phyloP scores from a whole-genome alignment of 2,113 vertebrate genomes.

The Lophochroa leadbeateri region DNA sequence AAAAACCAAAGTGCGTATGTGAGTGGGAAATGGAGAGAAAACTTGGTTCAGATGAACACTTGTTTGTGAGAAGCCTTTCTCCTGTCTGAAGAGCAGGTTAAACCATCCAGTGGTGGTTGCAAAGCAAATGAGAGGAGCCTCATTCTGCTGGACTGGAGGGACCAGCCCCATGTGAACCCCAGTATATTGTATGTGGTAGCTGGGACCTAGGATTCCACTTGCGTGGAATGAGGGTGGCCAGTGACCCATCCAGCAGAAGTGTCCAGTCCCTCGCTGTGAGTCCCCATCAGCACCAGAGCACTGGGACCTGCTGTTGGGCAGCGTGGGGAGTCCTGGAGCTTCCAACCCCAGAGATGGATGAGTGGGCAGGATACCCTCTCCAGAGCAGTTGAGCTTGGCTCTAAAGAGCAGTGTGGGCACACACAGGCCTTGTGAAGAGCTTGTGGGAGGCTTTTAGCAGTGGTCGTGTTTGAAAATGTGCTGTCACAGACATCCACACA shows the following conservation, averaged over 20 bases:
- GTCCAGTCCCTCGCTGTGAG: not conserved
- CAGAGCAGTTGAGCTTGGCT: not conserved
- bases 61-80: not conserved
- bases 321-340: no score
- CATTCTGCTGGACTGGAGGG: not conserved
- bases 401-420: not conserved
- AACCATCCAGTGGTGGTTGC: not conserved
- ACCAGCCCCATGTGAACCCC: not conserved
- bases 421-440: not conserved
- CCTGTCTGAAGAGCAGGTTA: not conserved
- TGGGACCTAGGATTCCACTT: not conserved
- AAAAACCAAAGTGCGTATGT: not conserved
- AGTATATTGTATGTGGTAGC: accelerated
- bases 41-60: not conserved
- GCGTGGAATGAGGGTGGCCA: not conserved
- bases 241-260: not conserved
- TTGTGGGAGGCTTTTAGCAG: constrained; percentile 37
- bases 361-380: not conserved
- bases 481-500: constrained; percentile 45
- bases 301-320: not conserved
- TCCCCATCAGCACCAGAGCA: not conserved
- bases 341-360: accelerated
- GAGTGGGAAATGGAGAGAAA: not conserved
- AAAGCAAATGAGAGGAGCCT: not conserved
- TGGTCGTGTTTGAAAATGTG: constrained; percentile 6